phyloP scores from a whole-genome alignment of 2,888 invertebrate genomes.

The Brachylomia viminalis region DNA sequence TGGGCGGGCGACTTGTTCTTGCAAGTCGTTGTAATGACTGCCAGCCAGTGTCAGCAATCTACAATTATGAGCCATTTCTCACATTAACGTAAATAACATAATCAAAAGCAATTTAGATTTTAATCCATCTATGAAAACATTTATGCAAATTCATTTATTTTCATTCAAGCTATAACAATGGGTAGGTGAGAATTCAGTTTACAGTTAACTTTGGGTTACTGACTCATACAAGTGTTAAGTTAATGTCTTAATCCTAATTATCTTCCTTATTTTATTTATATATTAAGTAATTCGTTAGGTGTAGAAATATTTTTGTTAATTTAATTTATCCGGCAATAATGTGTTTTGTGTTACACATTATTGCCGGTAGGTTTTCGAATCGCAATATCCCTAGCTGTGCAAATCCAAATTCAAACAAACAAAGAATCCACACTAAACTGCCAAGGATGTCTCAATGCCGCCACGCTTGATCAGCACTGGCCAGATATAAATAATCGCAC shows the following conservation, averaged over 20 bases:
- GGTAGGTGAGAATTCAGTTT: constrained; percentile 52
- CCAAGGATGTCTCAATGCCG: constrained; percentile 30
- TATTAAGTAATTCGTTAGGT: not conserved
- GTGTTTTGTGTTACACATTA: not conserved
- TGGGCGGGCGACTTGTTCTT: constrained; percentile 30
- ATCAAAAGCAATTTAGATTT: constrained; percentile 51
- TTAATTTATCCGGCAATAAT: not conserved
- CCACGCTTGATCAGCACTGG: constrained; percentile 40
- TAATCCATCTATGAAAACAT: constrained; percentile 54
- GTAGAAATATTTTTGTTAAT: not conserved
- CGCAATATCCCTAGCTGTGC: not conserved
- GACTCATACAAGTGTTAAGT: constrained; percentile 47
- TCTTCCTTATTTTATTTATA: not conserved
- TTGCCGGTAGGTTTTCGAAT: not conserved
- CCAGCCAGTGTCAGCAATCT: constrained; percentile 13
- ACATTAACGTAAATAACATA: constrained; percentile 51
- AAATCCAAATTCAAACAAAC: constrained; percentile 22
- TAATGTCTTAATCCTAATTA: constrained; percentile 40
- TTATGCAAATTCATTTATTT: constrained; percentile 59
- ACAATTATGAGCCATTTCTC: constrained; percentile 43
- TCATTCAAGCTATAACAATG: constrained; percentile 67
- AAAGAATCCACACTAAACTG: not conserved
- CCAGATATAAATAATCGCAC: constrained; percentile 52
- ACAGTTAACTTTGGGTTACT: constrained; percentile 63
- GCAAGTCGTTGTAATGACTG: constrained; percentile 30